Percentiles rank a stretch among this genome's conserved stretches.
Evolutionary conservation across 2,797 vertebrate species (phyloP).

Genomic region (Phoebastria nigripes): DNA sequence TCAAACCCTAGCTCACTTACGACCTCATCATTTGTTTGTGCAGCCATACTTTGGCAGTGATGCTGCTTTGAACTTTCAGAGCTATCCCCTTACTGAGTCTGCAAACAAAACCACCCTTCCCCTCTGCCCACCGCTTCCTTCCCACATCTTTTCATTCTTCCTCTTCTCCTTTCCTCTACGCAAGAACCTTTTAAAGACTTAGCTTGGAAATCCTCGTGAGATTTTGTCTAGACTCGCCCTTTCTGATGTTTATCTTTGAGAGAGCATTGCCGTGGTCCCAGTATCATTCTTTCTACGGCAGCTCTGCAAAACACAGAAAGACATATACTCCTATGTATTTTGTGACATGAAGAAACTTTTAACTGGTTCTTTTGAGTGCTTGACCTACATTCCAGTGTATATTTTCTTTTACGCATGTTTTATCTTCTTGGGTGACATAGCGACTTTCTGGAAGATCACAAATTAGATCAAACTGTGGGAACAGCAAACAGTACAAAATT

Average conservation of each 20-base stretch:
- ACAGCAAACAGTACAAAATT: conserved; percentile 12
- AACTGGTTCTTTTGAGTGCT: not conserved
- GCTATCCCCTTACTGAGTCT: not conserved
- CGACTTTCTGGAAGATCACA: not conserved
- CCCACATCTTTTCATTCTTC: not conserved
- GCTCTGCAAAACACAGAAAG: not conserved
- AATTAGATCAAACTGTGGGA: conserved; percentile 9
- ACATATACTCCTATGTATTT: not conserved
- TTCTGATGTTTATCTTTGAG: not conserved
- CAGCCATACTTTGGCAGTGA: not conserved
- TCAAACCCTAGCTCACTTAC: not conserved
- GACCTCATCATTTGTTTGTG: not conserved
- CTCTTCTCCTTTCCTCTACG: not conserved
- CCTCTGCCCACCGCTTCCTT: not conserved
- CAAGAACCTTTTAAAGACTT: not conserved
- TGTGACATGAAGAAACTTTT: not conserved
- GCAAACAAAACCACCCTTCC: not conserved
- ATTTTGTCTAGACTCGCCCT: not conserved
- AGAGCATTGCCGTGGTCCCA: not conserved
- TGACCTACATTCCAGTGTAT: conserved; percentile 7
- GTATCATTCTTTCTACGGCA: not conserved
- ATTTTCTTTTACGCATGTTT: conserved; percentile 23
- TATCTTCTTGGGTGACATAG: conserved; percentile 19
- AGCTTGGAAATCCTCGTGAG: not conserved
- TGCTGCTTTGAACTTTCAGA: not conserved